Percentiles rank a stretch among this genome's conserved stretches.
Conservation (phyloP, 2,797 vertebrate species). For the Carcharodon carcharias region DNA sequence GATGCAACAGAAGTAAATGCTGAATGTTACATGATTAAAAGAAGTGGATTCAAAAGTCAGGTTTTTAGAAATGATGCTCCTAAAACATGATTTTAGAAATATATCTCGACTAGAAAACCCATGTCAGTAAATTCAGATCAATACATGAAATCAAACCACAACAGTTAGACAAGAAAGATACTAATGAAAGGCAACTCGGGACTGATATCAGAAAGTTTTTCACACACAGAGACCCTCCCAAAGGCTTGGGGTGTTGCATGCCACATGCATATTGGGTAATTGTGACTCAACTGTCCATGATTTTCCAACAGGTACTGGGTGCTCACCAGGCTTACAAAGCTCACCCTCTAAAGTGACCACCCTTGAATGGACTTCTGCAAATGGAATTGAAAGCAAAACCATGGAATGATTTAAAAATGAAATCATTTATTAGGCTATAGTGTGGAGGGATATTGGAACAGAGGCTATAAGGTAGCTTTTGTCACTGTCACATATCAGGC, state of each 20-base stretch:
- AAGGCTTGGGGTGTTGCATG: too few relatives aligned
- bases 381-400: background rate
- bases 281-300: background rate
- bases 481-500: too few relatives aligned
- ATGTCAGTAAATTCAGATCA: background rate
- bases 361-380: background rate
- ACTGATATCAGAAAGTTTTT: background rate
- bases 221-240: background rate
- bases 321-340: background rate
- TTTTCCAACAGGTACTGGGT: background rate
- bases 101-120: background rate
- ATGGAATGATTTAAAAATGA: background rate
- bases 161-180: background rate
- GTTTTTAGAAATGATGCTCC: background rate
- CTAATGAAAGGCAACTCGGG: background rate
- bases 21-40: background rate
- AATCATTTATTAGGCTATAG: background rate
- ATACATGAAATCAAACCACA: background rate
- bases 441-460: background rate
- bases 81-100: background rate
- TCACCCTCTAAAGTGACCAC: background rate
- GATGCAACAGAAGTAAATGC: background rate
- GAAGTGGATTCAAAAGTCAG: background rate
- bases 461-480: background rate
- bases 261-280: background rate